Evolutionary conservation across 1,140 invertebrate species (phyloP).

Genomic region (Mycetomoellerius zeteki): DNA sequence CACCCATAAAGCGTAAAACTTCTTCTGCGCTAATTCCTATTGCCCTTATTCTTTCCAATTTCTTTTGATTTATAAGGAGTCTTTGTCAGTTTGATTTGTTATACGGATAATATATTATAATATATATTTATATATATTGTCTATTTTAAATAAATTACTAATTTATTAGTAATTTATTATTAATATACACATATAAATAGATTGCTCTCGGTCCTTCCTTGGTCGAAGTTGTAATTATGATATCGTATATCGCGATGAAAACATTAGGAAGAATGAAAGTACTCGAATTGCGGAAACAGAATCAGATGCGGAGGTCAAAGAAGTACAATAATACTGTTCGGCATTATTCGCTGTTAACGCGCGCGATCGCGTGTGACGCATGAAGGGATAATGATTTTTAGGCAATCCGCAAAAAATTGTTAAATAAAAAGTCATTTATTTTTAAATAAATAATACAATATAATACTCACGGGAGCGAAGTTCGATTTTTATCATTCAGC

Average conservation of each 20-base stretch:
- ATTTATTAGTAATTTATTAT: not conserved
- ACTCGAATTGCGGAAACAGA: conserved; percentile 28
- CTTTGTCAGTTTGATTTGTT: too few relatives aligned
- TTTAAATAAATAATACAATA: conserved; percentile 44
- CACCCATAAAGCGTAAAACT: too few relatives aligned
- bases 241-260: conserved; percentile 1
- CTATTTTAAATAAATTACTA: too few relatives aligned
- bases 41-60: too few relatives aligned
- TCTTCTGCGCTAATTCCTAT: too few relatives aligned
- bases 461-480: conserved; percentile 50
- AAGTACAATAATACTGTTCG: conserved; percentile 85
- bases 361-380: conserved; percentile 4
- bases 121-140: too few relatives aligned
- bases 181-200: not conserved
- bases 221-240: not conserved
- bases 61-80: too few relatives aligned
- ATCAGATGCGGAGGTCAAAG: conserved; percentile 71
- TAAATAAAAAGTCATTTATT: conserved; percentile 27
- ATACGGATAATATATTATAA: too few relatives aligned
- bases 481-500: conserved; percentile 19
- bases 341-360: conserved; percentile 69
- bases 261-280: conserved; percentile 18
- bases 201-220: not conserved
- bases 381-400: not conserved
- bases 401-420: conserved; percentile 23